A percentile compares a stretch with the other conserved stretches of the same genome.
These are phyloP conservation scores for Drosophila tropicalis DNA, from an alignment of 1,140 invertebrate species.

Conservation along the genomic window DNA sequence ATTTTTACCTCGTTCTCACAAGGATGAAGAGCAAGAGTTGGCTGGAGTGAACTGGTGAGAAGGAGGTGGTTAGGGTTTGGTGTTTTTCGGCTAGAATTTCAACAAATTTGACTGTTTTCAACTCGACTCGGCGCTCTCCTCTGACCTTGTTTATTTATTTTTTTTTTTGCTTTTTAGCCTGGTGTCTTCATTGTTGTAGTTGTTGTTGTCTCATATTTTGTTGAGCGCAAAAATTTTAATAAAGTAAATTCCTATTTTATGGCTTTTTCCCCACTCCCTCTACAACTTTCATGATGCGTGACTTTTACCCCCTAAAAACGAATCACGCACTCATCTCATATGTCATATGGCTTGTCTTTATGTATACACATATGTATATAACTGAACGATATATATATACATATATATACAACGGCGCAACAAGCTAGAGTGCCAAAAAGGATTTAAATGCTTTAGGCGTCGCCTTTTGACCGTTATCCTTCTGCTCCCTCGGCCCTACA, in stretches of 20 bases:
- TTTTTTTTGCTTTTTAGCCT: conserved; percentile 31
- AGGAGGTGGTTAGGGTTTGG: neutral
- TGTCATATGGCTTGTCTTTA: conserved; percentile 56
- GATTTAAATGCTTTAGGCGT: conserved; percentile 78
- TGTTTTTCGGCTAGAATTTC: conserved; percentile 29
- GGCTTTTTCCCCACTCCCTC: conserved; percentile 25
- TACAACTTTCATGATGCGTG: conserved; percentile 35
- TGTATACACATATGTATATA: neutral
- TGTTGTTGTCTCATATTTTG: conserved; percentile 72
- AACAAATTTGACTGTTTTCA: conserved; percentile 50
- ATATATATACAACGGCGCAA: conserved; percentile 56
- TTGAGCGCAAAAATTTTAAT: conserved; percentile 79
- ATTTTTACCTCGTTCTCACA: conserved; percentile 76
- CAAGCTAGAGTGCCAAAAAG: conserved; percentile 76
- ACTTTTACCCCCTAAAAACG: neutral
- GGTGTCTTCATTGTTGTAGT: conserved; percentile 48
- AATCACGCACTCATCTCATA: conserved; percentile 48
- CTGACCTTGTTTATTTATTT: neutral
- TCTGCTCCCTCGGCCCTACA: neutral
- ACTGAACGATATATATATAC: conserved; percentile 38
- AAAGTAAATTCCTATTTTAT: conserved; percentile 81
- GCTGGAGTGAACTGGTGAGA: neutral
- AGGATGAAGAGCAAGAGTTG: conserved; percentile 5
- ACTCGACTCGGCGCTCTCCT: neutral
- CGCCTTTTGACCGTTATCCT: conserved; percentile 67